phyloP scores from a whole-genome alignment of 2,113 vertebrate species.

The Numenius arquata region DNA sequence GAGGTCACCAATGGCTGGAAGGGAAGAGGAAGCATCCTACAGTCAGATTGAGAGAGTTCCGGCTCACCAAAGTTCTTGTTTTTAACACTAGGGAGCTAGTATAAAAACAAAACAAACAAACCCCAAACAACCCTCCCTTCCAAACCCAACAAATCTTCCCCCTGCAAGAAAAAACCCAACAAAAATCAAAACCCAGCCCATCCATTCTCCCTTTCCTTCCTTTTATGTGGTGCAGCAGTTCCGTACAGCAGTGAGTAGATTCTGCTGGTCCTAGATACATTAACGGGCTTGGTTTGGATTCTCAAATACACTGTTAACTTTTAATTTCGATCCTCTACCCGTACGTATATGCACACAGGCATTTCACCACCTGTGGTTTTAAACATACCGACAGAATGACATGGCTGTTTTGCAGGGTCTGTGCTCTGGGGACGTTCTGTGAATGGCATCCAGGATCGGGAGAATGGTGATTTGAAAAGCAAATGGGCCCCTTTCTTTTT shows the following conservation, averaged over 20 bases:
- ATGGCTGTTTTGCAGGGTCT: background rate
- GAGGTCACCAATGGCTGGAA: background rate
- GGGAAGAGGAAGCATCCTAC: background rate
- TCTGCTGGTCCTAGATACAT: background rate
- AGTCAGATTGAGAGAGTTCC: background rate
- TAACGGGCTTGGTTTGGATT: background rate
- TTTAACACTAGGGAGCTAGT: background rate
- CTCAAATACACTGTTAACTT: background rate
- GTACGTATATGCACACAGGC: accelerated
- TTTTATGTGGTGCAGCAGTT: background rate
- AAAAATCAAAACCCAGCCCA: background rate
- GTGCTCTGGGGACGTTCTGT: background rate
- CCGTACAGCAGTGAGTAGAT: background rate
- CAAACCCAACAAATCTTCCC: background rate
- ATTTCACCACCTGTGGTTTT: background rate
- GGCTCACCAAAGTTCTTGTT: background rate
- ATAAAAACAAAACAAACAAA: background rate
- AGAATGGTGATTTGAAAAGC: background rate
- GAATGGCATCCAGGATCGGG: background rate
- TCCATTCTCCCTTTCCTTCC: background rate
- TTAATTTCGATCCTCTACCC: background rate
- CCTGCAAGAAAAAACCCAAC: background rate
- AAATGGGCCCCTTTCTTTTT: background rate
- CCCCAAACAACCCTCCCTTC: background rate
- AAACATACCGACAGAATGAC: background rate